A percentile compares a stretch with the other conserved stretches of the same genome.
Conservation (phyloP, 2,888 invertebrate species). For the Sphinx pinastri region DNA sequence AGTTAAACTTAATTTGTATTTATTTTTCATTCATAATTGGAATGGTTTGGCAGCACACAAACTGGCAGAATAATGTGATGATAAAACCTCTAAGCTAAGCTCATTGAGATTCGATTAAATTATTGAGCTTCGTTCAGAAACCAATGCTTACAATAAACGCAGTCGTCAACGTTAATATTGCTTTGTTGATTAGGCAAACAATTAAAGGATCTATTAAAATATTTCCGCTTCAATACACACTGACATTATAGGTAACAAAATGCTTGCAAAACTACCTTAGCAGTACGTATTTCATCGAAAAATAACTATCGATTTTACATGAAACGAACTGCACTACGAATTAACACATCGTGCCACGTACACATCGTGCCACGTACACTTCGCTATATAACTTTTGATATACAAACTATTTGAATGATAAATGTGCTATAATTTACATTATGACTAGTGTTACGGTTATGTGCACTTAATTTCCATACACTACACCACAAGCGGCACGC, state of each 20-base stretch:
- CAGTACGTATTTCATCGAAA: neutral
- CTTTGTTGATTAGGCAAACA: neutral
- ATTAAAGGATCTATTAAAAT: neutral
- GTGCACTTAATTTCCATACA: conserved; percentile 53
- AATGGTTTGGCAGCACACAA: conserved; percentile 5
- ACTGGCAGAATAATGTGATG: neutral
- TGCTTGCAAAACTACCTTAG: neutral
- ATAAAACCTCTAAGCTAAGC: neutral
- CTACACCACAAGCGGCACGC: conserved; percentile 37
- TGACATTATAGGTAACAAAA: conserved; percentile 13
- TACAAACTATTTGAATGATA: conserved; percentile 31
- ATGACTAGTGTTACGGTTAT: conserved; percentile 72
- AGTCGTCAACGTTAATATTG: conserved; percentile 11
- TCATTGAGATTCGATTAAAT: conserved; percentile 6
- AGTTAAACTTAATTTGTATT: neutral
- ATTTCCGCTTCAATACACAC: neutral
- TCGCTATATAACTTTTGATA: conserved; percentile 12
- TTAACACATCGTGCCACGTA: conserved; percentile 15
- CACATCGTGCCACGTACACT: neutral
- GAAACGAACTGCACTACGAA: neutral
- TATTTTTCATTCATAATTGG: neutral
- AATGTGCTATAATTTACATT: conserved; percentile 54
- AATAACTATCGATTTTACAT: conserved; percentile 1
- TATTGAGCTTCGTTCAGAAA: conserved; percentile 5
- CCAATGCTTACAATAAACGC: neutral